phyloP scores from a whole-genome alignment of 2,113 vertebrate species.

The Prionailurus viverrinus region DNA sequence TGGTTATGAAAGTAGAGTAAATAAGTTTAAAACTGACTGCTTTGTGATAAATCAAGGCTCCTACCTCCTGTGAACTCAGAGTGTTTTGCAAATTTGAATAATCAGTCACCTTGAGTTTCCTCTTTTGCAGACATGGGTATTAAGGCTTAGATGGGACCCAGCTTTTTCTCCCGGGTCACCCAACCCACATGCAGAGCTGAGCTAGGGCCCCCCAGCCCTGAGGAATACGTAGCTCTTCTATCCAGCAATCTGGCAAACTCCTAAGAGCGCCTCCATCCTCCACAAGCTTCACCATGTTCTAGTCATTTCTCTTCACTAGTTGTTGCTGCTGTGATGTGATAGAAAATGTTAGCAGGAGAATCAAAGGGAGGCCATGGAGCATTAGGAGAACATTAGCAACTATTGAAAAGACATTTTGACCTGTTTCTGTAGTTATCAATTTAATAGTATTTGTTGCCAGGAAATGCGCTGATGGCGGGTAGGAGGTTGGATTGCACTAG shows the following conservation, averaged over 20 bases:
- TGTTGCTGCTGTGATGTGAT: constrained; percentile 45
- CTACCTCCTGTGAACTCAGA: constrained; percentile 46
- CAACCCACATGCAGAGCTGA: neutral
- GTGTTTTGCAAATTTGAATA: constrained; percentile 60
- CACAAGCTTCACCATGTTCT: neutral
- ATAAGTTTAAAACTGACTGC: constrained; percentile 23
- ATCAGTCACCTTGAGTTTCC: constrained; percentile 49
- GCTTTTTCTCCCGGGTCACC: neutral
- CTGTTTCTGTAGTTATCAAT: constrained; percentile 83
- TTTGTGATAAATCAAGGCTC: neutral
- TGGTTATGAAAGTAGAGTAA: neutral
- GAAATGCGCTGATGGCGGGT: constrained; percentile 69
- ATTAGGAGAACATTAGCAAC: constrained; percentile 80
- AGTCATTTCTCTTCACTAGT: constrained; percentile 48
- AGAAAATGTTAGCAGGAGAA: constrained; percentile 68
- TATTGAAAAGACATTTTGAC: constrained; percentile 83
- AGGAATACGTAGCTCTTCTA: neutral
- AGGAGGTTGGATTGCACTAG: constrained; percentile 68
- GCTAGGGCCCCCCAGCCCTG: neutral
- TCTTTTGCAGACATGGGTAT: constrained; percentile 18
- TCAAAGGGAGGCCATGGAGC: constrained; percentile 70
- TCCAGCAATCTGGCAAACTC: neutral
- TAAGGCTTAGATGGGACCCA: neutral
- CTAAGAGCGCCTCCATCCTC: neutral
- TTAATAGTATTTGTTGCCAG: constrained; percentile 81